These are phyloP conservation scores for Oreohelix idahoensis DNA, from an alignment of 1,140 invertebrate genomes.

Conservation along the genomic window DNA sequence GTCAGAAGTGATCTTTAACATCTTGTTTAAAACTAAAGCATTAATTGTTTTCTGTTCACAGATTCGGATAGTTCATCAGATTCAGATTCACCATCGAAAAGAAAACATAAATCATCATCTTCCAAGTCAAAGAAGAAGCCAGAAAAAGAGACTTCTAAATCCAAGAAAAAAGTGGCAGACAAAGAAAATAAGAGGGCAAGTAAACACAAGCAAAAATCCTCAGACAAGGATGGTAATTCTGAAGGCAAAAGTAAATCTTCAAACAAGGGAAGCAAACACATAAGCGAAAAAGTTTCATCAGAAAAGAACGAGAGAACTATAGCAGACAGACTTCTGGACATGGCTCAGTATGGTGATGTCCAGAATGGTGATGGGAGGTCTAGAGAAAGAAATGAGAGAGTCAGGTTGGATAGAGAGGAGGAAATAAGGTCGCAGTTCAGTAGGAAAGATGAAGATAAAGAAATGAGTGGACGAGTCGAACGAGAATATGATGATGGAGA, in stretches of 20 bases:
- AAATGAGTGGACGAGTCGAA: background rate
- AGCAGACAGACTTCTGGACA: conserved; percentile 28
- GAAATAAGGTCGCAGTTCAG: conserved; percentile 13
- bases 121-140: background rate
- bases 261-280: background rate
- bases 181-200: background rate
- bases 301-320: background rate
- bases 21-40: too few species aligned
- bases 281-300: background rate
- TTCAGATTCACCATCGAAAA: conserved; percentile 13
- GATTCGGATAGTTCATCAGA: conserved; percentile 25
- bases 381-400: conserved; percentile 18
- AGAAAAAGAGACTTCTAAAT: background rate
- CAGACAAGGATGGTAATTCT: background rate
- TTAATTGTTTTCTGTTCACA: too few species aligned
- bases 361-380: background rate
- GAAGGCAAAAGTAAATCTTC: conserved; percentile 24
- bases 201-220: background rate
- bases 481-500: background rate
- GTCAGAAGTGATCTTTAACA: too few species aligned
- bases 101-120: background rate
- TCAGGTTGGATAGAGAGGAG: conserved; percentile 33
- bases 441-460: background rate
- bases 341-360: conserved; percentile 30
- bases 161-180: conserved; percentile 7